phyloP scores from a whole-genome alignment of 2,113 vertebrate species.

The Fulmarus glacialis region DNA sequence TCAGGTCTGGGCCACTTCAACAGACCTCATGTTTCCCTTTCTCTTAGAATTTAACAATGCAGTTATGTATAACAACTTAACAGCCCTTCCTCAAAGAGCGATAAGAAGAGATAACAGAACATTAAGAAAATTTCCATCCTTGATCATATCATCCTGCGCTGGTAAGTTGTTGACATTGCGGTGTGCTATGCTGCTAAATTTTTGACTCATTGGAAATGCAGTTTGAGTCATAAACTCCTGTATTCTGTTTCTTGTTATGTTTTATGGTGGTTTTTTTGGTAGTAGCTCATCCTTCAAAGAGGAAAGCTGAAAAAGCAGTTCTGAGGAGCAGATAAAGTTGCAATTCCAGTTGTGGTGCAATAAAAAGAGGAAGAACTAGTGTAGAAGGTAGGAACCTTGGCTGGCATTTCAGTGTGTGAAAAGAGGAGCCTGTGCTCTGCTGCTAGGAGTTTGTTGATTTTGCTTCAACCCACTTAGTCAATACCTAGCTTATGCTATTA shows the following conservation, averaged over 20 bases:
- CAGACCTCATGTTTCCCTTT: neutral
- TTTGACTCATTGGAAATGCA: neutral
- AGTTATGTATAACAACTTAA: neutral
- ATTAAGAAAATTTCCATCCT: neutral
- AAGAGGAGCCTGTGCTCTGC: neutral
- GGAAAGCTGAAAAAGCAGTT: neutral
- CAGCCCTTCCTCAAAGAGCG: neutral
- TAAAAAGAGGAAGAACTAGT: neutral
- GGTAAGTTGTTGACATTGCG: neutral
- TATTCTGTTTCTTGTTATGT: neutral
- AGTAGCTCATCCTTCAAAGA: neutral
- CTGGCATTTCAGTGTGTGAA: neutral
- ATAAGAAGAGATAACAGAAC: neutral
- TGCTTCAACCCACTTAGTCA: neutral
- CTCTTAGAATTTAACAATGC: neutral
- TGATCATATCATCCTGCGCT: neutral
- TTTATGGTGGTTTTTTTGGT: neutral
- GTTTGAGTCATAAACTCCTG: neutral
- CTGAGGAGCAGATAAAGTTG: neutral
- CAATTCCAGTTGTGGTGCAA: neutral
- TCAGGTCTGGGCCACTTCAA: accelerated
- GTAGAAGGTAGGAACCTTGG: neutral
- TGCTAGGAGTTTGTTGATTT: neutral
- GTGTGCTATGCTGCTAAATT: neutral
- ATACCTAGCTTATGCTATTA: neutral